Evolutionary conservation across 2,888 invertebrate species (phyloP), one percentile per base, ranked within the genome.

Genomic region (Microplitis deprimator): DNA sequence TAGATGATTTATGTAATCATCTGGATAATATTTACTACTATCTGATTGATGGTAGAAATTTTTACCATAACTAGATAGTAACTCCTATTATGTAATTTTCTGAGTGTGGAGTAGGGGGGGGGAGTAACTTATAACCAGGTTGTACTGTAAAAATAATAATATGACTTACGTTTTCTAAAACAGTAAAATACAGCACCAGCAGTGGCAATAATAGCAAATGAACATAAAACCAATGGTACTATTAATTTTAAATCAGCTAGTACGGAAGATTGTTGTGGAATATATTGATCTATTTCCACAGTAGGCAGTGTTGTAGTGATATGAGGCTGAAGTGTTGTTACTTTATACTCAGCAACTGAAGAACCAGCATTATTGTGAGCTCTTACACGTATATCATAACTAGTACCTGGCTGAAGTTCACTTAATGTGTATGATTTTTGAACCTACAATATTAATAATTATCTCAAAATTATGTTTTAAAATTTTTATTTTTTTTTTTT

Each of bases 301-400:
- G 88, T 86, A 62, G 87, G 81, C 5, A 87, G 83, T 29, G 84
- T 91, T 94, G 96, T 93, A 94, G 96, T 93, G 89, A 95, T 95
- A 85, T 93, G 93, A 16, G 94, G 90, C 6, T 94, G 94, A 79
- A 96, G 92, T 1, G 96, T 97, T 40, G 96, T 95, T 88, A 96
- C 95, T 90, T 96, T 96, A 87, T 96, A 96, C 10, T 95, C 91
- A 0, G 96, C 96, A 68, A 94, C 93, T 1, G 95, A 95, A 80
- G 95, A 95, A 0, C 97, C 97, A 0, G 96, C 96, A 89, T 96
- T 96, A 90, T 97, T 97, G 88, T 95, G 94, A 0, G 96, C 96
- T 0, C 91, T 90, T 61, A 92, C 89, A 76, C 90, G 90, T 20
- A 92, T 85, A 77, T 91, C 90, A 85, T 92, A 92, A 59, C 88